Percentiles rank a stretch among this genome's conserved stretches.
These are phyloP conservation scores for Trachymyrmex cornetzi DNA, from an alignment of 1,140 invertebrate genomes.

Conservation along the genomic window DNA sequence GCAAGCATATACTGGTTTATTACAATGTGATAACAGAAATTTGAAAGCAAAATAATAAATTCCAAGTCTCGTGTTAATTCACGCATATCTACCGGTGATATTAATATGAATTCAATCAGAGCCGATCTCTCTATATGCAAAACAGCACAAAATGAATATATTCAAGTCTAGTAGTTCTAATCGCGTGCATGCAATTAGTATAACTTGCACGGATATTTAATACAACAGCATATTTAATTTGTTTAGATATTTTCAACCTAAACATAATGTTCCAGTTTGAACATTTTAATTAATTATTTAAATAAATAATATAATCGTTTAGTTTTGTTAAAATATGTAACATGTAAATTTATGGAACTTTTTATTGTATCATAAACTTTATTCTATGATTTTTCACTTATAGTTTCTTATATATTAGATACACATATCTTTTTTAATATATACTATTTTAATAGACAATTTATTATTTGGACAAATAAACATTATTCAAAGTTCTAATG, in stretches of 20 bases:
- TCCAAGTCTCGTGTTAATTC: not conserved
- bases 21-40: conserved; percentile 8
- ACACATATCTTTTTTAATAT: too few relatives aligned
- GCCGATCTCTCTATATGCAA: conserved; percentile 12
- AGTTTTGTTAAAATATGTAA: not conserved
- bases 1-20: not conserved
- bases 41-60: not conserved
- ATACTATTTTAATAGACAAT: too few relatives aligned
- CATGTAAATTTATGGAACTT: not conserved
- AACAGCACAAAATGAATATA: not conserved
- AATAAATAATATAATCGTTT: not conserved
- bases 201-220: not conserved
- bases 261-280: not conserved
- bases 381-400: not conserved
- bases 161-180: not conserved
- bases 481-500: too few relatives aligned
- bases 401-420: not conserved
- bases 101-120: conserved; percentile 22
- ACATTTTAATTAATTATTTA: conserved; percentile 8
- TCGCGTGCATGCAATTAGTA: not conserved
- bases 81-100: not conserved
- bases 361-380: not conserved
- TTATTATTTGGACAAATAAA: too few relatives aligned
- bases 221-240: not conserved
- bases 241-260: not conserved